phyloP scores from a whole-genome alignment of 2,113 vertebrate genomes.

The Leuciscus idus region DNA sequence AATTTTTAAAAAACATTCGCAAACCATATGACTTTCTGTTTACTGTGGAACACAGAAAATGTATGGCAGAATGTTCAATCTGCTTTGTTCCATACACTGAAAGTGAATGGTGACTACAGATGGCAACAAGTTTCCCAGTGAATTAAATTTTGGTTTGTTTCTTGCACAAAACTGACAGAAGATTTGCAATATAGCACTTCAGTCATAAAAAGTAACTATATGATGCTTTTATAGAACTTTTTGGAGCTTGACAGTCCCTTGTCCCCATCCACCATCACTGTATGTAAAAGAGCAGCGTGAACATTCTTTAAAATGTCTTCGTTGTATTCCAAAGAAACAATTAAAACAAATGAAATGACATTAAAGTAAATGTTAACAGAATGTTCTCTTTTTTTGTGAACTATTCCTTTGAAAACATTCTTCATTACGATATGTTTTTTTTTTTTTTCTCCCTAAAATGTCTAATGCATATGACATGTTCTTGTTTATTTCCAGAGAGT shows the following conservation, averaged over 20 bases:
- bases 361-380: too few relatives aligned
- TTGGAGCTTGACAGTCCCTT: not conserved
- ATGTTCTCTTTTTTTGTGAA: too few relatives aligned
- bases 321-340: not conserved
- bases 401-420: not conserved
- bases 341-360: not conserved
- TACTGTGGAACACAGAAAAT: not conserved
- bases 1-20: not conserved
- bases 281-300: not conserved
- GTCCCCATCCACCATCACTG: not conserved
- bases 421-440: not conserved
- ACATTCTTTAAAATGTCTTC: not conserved
- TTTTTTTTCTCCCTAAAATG: not conserved
- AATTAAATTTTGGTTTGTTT: not conserved
- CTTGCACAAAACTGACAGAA: not conserved
- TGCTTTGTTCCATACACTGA: not conserved
- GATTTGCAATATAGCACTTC: not conserved
- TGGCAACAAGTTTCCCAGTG: not conserved
- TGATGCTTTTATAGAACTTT: not conserved
- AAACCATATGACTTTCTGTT: not conserved
- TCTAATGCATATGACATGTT: slow-evolving; percentile 9
- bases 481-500: slow-evolving; percentile 80
- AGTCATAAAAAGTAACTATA: not conserved
- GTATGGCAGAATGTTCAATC: not conserved
- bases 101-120: not conserved